Conservation (phyloP, 2,113 vertebrate genomes). For the Oophaga pumilio region DNA sequence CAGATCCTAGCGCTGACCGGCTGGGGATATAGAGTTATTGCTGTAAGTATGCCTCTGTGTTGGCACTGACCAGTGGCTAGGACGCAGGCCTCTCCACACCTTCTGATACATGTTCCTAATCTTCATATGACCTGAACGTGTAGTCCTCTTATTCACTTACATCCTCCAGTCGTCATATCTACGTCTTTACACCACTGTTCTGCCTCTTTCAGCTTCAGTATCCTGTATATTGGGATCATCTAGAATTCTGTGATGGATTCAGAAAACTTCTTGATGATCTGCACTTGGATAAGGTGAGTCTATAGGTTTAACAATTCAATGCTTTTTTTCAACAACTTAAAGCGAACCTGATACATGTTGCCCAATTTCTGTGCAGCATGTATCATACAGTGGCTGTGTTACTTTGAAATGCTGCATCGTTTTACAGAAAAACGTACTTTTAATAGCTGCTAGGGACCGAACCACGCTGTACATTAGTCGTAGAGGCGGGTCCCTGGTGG, state of each 20-base stretch:
- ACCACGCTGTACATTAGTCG: too few species aligned
- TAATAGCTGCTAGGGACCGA: too few species aligned
- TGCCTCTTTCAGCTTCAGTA: constrained; percentile 83
- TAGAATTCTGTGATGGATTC: constrained; percentile 98
- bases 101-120: not conserved
- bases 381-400: too few species aligned
- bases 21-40: constrained; percentile 97
- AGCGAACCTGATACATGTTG: too few species aligned
- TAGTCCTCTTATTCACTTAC: not conserved
- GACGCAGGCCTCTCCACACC: not conserved
- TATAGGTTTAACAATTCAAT: not conserved
- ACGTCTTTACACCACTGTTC: not conserved
- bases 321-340: not conserved
- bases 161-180: not conserved
- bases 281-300: constrained; percentile 92
- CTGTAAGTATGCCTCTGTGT: constrained; percentile 78
- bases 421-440: too few species aligned
- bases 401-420: too few species aligned
- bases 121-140: not conserved
- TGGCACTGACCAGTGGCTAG: not conserved
- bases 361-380: too few species aligned
- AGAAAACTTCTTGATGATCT: constrained; percentile 94
- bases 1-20: constrained; percentile 92
- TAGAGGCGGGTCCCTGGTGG: too few species aligned
- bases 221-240: constrained; percentile 95